phyloP scores from a whole-genome alignment of 1,140 invertebrate genomes.

The Zaprionus ornatus region DNA sequence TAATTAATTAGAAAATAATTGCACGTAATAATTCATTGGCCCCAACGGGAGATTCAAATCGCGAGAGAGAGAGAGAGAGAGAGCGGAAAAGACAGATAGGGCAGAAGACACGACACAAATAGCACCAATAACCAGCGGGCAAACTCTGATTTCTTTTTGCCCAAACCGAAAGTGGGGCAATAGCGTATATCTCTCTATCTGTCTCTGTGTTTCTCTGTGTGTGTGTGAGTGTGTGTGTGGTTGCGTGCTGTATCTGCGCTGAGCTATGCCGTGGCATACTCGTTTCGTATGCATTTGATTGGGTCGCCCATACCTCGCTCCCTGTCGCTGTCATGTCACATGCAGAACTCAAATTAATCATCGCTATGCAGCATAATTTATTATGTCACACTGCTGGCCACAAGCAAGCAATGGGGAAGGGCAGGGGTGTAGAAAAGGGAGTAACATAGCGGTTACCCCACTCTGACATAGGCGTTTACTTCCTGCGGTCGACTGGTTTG shows the following conservation, averaged over 20 bases:
- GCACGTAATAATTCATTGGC: slow-evolving; percentile 77
- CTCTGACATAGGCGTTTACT: slow-evolving; percentile 53
- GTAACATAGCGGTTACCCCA: neutral
- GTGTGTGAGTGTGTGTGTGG: slow-evolving; percentile 3
- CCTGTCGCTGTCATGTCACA: slow-evolving; percentile 62
- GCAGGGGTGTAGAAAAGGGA: neutral
- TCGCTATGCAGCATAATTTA: slow-evolving; percentile 79
- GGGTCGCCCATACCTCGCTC: slow-evolving; percentile 33
- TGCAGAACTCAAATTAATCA: slow-evolving; percentile 75
- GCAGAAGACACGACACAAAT: slow-evolving; percentile 28
- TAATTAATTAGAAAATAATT: slow-evolving; percentile 83
- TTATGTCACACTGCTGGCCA: slow-evolving; percentile 72
- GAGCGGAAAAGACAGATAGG: neutral
- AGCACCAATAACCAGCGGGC: slow-evolving; percentile 46
- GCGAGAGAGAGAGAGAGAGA: slow-evolving; percentile 25
- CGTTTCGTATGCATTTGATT: slow-evolving; percentile 77
- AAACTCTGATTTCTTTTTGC: slow-evolving; percentile 58
- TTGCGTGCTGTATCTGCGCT: slow-evolving; percentile 18
- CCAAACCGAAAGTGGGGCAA: slow-evolving; percentile 12
- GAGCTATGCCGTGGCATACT: slow-evolving; percentile 51
- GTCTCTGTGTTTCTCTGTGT: neutral
- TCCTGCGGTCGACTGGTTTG: slow-evolving; percentile 71
- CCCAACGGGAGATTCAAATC: slow-evolving; percentile 54
- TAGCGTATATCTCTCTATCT: neutral
- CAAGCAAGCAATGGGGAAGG: slow-evolving; percentile 25